A percentile compares a stretch with the other conserved stretches of the same genome.
phyloP scores from a whole-genome alignment of 2,888 invertebrate species.

The Polydrusus cervinus region DNA sequence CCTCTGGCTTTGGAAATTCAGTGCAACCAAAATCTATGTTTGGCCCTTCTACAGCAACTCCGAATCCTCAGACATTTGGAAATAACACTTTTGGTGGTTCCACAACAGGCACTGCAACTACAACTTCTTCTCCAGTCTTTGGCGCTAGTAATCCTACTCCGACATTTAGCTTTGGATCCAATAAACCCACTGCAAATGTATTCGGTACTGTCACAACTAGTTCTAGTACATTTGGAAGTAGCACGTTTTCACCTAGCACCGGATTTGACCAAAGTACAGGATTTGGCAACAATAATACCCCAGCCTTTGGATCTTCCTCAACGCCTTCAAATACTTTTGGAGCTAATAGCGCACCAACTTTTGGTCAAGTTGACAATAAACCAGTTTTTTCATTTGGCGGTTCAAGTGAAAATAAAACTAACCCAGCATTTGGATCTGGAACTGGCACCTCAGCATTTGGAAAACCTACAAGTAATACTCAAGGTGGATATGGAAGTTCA shows the following conservation, averaged over 20 bases:
- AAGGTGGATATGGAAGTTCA: constrained; percentile 20
- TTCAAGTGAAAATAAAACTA: constrained; percentile 20
- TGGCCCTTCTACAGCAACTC: constrained; percentile 15
- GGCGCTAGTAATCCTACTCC: constrained; percentile 17
- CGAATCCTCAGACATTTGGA: constrained; percentile 32
- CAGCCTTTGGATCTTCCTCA: constrained; percentile 31
- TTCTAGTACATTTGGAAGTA: constrained; percentile 23
- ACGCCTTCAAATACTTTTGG: constrained; percentile 27
- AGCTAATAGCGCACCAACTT: constrained; percentile 24
- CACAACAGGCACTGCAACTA: background rate
- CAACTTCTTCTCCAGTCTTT: constrained; percentile 30
- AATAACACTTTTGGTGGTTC: constrained; percentile 17
- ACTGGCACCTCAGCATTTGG: constrained; percentile 23
- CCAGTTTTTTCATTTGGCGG: constrained; percentile 38
- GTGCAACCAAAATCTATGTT: constrained; percentile 10
- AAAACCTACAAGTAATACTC: constrained; percentile 19
- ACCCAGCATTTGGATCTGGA: constrained; percentile 33
- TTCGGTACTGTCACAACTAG: constrained; percentile 28
- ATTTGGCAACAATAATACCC: constrained; percentile 24
- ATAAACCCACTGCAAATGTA: constrained; percentile 30
- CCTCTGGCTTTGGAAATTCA: constrained; percentile 18
- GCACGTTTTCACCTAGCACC: constrained; percentile 12
- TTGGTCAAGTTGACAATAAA: constrained; percentile 33
- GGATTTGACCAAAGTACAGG: constrained; percentile 13
- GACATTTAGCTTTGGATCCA: constrained; percentile 37